A percentile compares a stretch with the other conserved stretches of the same genome.
Conservation (phyloP, 2,113 vertebrate genomes). For the Eulacestoma nigropectus region DNA sequence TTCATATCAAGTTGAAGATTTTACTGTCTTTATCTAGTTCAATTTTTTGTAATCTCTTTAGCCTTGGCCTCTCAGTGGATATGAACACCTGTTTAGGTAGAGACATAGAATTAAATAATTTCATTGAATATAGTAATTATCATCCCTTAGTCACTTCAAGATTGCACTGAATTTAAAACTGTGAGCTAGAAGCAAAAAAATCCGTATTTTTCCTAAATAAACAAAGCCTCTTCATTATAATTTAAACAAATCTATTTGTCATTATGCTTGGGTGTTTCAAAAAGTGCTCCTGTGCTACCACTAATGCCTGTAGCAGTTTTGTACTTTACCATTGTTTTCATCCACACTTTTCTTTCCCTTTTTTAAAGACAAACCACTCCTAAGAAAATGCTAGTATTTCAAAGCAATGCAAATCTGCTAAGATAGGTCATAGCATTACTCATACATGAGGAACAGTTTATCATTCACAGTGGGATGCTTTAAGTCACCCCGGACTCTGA, state of each 20-base stretch:
- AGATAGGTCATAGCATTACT: neutral
- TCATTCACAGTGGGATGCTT: neutral
- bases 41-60: neutral
- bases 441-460: neutral
- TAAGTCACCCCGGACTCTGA: neutral
- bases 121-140: conserved; percentile 20
- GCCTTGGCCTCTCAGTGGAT: neutral
- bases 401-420: neutral
- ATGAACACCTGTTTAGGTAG: neutral
- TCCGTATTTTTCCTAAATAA: neutral
- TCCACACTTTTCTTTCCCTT: neutral
- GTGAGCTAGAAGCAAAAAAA: conserved; percentile 7
- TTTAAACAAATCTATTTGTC: neutral
- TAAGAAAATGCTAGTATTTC: neutral
- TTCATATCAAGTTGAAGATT: neutral
- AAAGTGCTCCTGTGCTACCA: neutral
- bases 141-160: conserved; percentile 6
- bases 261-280: neutral
- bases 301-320: neutral
- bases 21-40: neutral
- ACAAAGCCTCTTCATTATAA: neutral
- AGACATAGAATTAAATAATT: neutral
- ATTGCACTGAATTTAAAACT: conserved; percentile 2
- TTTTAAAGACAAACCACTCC: neutral
- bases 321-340: neutral